These are phyloP conservation scores for Drosophila maculinotata DNA, from an alignment of 2,888 invertebrate genomes.

Conservation along the genomic window DNA sequence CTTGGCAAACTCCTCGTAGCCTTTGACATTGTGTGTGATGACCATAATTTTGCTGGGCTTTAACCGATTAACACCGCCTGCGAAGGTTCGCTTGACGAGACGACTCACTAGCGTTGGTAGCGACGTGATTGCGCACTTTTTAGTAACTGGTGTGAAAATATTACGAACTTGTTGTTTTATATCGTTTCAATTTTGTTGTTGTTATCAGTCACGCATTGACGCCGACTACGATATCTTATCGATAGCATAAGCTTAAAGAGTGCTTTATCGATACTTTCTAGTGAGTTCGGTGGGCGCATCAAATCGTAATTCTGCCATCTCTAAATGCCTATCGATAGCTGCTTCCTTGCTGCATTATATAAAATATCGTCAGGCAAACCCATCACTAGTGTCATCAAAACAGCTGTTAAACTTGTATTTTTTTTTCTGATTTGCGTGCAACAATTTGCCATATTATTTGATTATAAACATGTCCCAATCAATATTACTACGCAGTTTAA, in stretches of 20 bases:
- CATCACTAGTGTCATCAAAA: conserved; percentile 35
- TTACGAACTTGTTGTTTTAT: conserved; percentile 39
- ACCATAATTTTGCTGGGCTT: conserved; percentile 81
- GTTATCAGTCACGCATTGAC: conserved; percentile 2
- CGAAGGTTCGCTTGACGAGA: conserved; percentile 61
- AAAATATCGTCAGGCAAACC: conserved; percentile 34
- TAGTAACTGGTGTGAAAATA: conserved; percentile 35
- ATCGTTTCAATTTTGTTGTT: conserved; percentile 26
- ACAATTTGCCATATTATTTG: conserved; percentile 24
- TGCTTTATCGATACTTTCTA: conserved; percentile 5
- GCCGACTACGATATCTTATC: conserved; percentile 32
- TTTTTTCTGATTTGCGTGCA: conserved; percentile 36
- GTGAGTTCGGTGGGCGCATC: too few relatives aligned
- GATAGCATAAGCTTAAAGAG: conserved; percentile 6
- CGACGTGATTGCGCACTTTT: conserved; percentile 66
- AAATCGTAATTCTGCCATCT: too few relatives aligned
- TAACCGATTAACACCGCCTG: conserved; percentile 36
- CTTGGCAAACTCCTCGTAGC: conserved; percentile 84
- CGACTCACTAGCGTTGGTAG: conserved; percentile 29
- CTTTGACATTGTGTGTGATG: conserved; percentile 84
- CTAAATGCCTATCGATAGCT: not conserved
- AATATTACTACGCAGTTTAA: conserved; percentile 66
- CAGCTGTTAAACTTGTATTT: conserved; percentile 53
- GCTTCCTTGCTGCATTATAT: conserved; percentile 23
- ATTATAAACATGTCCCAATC: conserved; percentile 64